Evolutionary conservation across 2,113 vertebrate genomes (phyloP).

Genomic region (Psettodes erumei): DNA sequence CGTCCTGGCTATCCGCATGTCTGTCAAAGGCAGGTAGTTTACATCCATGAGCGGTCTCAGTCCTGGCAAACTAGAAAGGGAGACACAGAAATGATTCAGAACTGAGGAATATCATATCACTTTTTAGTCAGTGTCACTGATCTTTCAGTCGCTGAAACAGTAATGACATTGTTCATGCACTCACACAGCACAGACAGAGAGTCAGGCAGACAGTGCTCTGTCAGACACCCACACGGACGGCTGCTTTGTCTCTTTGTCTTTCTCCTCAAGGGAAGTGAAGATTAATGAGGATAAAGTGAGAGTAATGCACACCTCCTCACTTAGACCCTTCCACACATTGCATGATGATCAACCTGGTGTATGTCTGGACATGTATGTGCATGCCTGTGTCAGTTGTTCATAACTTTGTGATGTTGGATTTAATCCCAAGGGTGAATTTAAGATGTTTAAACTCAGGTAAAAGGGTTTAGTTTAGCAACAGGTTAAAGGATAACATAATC

Average conservation of each 20-base stretch:
- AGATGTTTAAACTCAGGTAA: neutral
- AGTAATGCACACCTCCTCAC: conserved; percentile 3
- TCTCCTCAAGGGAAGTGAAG: conserved; percentile 24
- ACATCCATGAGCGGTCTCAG: conserved; percentile 97
- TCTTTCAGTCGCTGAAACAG: neutral
- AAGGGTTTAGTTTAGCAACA: neutral
- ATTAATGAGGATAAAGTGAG: conserved; percentile 52
- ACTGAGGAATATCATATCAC: neutral
- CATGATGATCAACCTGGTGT: conserved; percentile 18
- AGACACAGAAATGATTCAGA: conserved; percentile 16
- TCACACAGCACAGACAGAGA: conserved; percentile 13
- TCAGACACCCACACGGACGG: conserved; percentile 53
- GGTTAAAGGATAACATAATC: neutral
- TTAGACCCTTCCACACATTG: conserved; percentile 2
- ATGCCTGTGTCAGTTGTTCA: neutral
- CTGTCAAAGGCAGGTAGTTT: conserved; percentile 97
- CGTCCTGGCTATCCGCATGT: conserved; percentile 99
- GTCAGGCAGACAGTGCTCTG: conserved; percentile 29
- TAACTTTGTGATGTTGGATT: neutral
- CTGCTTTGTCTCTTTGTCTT: conserved; percentile 30
- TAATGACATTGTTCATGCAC: conserved; percentile 3
- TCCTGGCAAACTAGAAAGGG: conserved; percentile 90
- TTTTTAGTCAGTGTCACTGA: neutral
- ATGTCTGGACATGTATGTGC: conserved; percentile 1
- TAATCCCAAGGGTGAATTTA: neutral